Conservation (phyloP, 2,888 invertebrate species). For the Drosophila diplacantha region DNA sequence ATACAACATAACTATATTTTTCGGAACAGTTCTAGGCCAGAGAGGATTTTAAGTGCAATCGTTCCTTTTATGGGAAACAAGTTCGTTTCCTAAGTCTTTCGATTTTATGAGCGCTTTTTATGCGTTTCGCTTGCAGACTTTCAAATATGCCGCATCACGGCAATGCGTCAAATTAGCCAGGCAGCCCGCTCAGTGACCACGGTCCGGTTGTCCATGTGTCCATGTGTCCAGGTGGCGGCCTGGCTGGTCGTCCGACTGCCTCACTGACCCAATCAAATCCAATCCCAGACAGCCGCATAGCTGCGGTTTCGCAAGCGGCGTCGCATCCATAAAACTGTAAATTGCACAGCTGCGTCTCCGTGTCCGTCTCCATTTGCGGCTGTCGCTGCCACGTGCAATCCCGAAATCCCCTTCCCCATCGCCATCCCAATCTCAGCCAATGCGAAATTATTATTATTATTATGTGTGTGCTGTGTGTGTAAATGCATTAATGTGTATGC, state of each 20-base stretch:
- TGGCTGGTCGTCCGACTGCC: conserved; percentile 29
- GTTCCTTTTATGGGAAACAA: conserved; percentile 31
- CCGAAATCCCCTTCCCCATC: conserved; percentile 19
- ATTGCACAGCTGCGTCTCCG: conserved; percentile 68
- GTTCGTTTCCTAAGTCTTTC: conserved; percentile 63
- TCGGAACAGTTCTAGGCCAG: background rate
- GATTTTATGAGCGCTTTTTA: conserved; percentile 21
- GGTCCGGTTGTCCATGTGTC: conserved; percentile 29
- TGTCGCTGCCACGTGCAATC: conserved; percentile 69
- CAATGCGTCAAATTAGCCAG: conserved; percentile 66
- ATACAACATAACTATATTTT: background rate
- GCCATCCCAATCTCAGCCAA: conserved; percentile 49
- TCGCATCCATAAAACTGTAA: conserved; percentile 64
- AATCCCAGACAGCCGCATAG: conserved; percentile 15
- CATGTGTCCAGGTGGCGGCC: conserved; percentile 8
- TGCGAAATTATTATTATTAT: conserved; percentile 42
- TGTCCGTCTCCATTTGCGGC: conserved; percentile 47
- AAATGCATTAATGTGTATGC: conserved; percentile 38
- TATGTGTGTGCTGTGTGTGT: conserved; percentile 25
- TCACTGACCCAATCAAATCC: conserved; percentile 56
- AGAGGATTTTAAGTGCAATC: background rate
- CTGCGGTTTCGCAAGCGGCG: conserved; percentile 56
- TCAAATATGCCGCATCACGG: conserved; percentile 48
- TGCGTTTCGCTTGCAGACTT: conserved; percentile 21
- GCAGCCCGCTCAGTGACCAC: conserved; percentile 29